A percentile compares a stretch with the other conserved stretches of the same genome.
Evolutionary conservation across 2,113 vertebrate species (phyloP).

Genomic region (Chloroceryle aenea): DNA sequence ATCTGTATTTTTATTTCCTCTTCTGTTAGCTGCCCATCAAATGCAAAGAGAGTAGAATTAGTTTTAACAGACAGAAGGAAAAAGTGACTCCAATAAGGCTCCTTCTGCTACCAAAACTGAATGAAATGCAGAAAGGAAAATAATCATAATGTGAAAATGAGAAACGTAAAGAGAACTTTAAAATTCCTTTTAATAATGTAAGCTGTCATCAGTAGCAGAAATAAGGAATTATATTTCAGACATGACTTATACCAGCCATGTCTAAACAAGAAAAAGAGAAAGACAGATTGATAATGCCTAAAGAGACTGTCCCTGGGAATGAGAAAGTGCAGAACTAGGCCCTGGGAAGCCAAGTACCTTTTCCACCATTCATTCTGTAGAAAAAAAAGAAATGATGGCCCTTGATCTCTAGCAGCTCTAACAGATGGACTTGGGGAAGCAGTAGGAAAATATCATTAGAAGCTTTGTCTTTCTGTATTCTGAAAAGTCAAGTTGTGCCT

Average conservation of each 20-base stretch:
- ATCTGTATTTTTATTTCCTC: not conserved
- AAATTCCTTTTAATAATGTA: constrained; percentile 25
- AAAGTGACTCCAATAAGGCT: not conserved
- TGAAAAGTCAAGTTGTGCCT: constrained; percentile 18
- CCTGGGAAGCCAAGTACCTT: constrained; percentile 8
- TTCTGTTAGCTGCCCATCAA: not conserved
- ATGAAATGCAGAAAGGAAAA: constrained; percentile 25
- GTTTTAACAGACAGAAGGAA: not conserved
- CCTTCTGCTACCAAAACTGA: not conserved
- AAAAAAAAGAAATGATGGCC: not conserved
- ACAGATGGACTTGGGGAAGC: constrained; percentile 25
- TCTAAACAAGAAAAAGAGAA: constrained; percentile 29
- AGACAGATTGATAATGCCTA: constrained; percentile 15
- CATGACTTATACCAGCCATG: not conserved
- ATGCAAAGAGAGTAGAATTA: not conserved
- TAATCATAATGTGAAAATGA: not conserved
- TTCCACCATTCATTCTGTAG: not conserved
- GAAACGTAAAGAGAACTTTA: constrained; percentile 5
- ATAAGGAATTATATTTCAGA: constrained; percentile 39
- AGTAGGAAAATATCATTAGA: constrained; percentile 22
- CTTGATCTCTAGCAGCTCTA: constrained; percentile 47
- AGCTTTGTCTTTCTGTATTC: not conserved
- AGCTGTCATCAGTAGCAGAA: constrained; percentile 24
- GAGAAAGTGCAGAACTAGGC: not conserved
- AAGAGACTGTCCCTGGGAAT: not conserved